Percentiles rank a stretch among this genome's conserved stretches.
phyloP scores from a whole-genome alignment of 2,888 invertebrate species.

The Polymixis flavicincta region DNA sequence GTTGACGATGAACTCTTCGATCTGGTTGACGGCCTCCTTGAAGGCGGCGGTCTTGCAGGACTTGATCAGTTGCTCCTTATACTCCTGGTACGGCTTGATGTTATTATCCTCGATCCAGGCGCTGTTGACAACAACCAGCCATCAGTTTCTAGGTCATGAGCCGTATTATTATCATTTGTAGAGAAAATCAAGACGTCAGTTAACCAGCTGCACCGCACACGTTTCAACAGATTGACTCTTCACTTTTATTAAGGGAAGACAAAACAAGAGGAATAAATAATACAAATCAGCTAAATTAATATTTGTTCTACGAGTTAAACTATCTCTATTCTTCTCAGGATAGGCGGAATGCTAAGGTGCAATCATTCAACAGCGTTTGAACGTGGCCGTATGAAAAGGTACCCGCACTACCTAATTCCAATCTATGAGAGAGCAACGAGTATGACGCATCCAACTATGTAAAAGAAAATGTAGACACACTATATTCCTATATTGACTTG shows the following conservation, averaged over 20 bases:
- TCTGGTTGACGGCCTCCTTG: slow-evolving; percentile 94
- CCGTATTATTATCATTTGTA: not conserved
- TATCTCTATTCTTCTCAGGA: not conserved
- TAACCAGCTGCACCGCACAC: not conserved
- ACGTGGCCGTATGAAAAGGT: not conserved
- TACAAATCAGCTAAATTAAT: not conserved
- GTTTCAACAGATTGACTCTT: not conserved
- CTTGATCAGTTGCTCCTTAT: slow-evolving; percentile 94
- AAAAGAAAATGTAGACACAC: not conserved
- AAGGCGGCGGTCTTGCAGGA: slow-evolving; percentile 94
- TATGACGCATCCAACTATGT: not conserved
- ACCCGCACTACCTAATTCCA: not conserved
- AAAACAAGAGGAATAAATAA: not conserved
- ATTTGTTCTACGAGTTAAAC: not conserved
- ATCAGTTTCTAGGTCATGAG: slow-evolving; percentile 21
- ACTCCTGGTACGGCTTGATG: slow-evolving; percentile 95
- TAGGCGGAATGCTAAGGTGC: not conserved
- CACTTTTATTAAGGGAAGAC: not conserved
- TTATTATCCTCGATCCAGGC: slow-evolving; percentile 97
- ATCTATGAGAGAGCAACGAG: not conserved
- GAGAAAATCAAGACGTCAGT: not conserved
- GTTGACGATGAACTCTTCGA: slow-evolving; percentile 94
- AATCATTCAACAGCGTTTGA: not conserved
- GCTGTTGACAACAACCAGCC: slow-evolving; percentile 85
- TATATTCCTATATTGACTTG: not conserved